These are phyloP conservation scores for Hemiscyllium ocellatum DNA, from an alignment of 2,113 vertebrate genomes.

Conservation along the genomic window DNA sequence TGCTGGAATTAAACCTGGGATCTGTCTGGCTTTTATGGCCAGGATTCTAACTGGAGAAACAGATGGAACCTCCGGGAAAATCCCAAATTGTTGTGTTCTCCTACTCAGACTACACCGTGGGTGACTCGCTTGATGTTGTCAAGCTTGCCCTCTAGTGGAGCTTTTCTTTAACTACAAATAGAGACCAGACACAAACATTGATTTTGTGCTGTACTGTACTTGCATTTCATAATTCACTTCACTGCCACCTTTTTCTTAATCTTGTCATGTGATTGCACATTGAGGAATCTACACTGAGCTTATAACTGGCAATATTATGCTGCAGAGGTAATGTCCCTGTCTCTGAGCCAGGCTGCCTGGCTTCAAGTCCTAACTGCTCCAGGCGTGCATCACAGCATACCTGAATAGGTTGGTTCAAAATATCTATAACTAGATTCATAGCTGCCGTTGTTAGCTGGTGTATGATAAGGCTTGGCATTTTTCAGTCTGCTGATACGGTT, in stretches of 20 bases:
- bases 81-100: background rate
- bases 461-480: too few relatives aligned
- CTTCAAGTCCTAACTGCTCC: too few relatives aligned
- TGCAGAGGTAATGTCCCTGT: too few relatives aligned
- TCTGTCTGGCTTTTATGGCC: background rate
- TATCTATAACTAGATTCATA: too few relatives aligned
- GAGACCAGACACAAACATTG: background rate
- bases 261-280: background rate
- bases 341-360: too few relatives aligned
- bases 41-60: background rate
- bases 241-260: background rate
- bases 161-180: background rate
- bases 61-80: background rate
- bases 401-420: too few relatives aligned
- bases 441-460: background rate
- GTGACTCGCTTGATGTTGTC: background rate
- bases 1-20: background rate
- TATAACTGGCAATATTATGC: too few relatives aligned
- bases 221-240: background rate
- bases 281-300: background rate
- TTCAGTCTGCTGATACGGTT: background rate
- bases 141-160: background rate
- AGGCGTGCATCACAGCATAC: too few relatives aligned
- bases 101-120: background rate
- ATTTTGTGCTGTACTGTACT: background rate